Conservation (phyloP, 2,888 invertebrate genomes). For the Hemistola chrysoprasaria region DNA sequence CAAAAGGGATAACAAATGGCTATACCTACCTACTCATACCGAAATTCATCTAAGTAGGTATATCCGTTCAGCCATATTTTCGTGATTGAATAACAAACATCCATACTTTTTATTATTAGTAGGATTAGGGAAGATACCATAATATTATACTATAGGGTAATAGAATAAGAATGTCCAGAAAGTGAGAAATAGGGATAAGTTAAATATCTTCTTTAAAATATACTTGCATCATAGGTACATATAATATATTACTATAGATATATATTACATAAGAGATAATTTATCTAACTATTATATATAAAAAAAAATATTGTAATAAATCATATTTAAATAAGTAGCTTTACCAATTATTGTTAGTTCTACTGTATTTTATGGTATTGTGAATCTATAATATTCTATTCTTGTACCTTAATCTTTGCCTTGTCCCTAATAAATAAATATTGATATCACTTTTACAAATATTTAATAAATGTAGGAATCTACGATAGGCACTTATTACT, state of each 20-base stretch:
- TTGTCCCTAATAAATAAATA: constrained; percentile 38
- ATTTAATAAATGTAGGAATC: not conserved
- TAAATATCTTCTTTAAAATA: constrained; percentile 29
- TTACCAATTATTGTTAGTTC: constrained; percentile 27
- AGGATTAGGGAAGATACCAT: too few relatives aligned
- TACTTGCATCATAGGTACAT: constrained; percentile 3
- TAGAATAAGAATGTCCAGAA: constrained; percentile 55
- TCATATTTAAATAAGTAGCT: constrained; percentile 7
- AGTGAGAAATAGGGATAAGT: constrained; percentile 53
- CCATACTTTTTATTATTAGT: too few relatives aligned
- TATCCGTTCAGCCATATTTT: too few relatives aligned
- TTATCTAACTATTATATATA: too few relatives aligned
- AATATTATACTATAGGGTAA: constrained; percentile 36
- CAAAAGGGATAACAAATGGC: too few relatives aligned
- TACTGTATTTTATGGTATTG: constrained; percentile 38
- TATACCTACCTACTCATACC: too few relatives aligned
- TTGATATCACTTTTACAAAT: constrained; percentile 29
- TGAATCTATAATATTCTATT: constrained; percentile 43
- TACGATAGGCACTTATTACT: too few relatives aligned
- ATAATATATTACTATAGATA: constrained; percentile 4
- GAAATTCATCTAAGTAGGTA: too few relatives aligned
- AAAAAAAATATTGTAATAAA: constrained; percentile 15
- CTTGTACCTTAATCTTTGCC: constrained; percentile 47
- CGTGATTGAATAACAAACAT: too few relatives aligned
- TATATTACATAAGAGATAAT: too few relatives aligned